Percentiles rank a stretch among this genome's conserved stretches.
These are phyloP conservation scores for Liasis olivaceus DNA, from an alignment of 2,797 vertebrate genomes.

Conservation along the genomic window DNA sequence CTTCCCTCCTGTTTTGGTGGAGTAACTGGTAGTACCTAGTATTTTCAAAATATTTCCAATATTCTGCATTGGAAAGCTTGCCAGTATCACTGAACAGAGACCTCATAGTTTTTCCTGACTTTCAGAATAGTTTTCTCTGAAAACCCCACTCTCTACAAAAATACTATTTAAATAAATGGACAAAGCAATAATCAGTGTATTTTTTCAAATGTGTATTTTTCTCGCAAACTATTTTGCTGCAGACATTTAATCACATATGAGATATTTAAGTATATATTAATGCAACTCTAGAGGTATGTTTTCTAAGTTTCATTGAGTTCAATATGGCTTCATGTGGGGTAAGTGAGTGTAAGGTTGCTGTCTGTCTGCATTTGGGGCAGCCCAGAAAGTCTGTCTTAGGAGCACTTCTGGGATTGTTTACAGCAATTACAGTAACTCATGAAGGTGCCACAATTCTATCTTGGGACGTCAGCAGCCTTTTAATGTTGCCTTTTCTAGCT, in stretches of 20 bases:
- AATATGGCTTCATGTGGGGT: not conserved
- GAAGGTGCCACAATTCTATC: not conserved
- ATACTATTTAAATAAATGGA: not conserved
- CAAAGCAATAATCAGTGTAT: not conserved
- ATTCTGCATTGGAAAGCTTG: not conserved
- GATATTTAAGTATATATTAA: not conserved
- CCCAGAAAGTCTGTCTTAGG: not conserved
- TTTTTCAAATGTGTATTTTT: not conserved
- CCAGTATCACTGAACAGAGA: not conserved
- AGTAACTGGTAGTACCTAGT: not conserved
- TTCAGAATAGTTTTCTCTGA: not conserved
- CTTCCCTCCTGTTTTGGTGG: not conserved
- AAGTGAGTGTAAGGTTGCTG: not conserved
- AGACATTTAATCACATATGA: not conserved
- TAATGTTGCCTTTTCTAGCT: conserved; percentile 8
- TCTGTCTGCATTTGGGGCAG: not conserved
- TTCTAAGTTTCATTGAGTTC: not conserved
- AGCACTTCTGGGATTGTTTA: not conserved
- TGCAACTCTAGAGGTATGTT: not conserved
- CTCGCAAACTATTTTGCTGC: not conserved
- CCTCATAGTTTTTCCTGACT: not conserved
- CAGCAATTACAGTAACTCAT: not conserved
- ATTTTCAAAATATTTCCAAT: not conserved
- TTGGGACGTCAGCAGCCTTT: not conserved
- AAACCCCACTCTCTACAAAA: not conserved